Percentiles rank a stretch among this genome's conserved stretches.
Conservation (phyloP, 2,113 vertebrate genomes). For the Arvicanthis niloticus region DNA sequence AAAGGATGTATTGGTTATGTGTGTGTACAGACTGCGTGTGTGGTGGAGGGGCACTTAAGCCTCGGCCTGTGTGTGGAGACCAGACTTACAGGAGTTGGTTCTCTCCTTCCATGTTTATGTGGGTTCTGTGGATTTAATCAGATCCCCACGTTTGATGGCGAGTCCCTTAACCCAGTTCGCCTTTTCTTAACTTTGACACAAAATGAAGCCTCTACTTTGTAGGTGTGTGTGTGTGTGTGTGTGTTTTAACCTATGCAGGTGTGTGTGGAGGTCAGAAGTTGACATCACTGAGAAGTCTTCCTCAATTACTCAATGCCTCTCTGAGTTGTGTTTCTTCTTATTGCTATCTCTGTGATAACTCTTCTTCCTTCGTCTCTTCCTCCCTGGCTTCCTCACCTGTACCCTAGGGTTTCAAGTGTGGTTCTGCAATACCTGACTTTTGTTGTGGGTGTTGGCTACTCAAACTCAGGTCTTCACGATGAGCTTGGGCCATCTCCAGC, state of each 20-base stretch:
- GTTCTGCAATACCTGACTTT: not conserved
- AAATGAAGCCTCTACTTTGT: not conserved
- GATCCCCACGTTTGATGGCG: not conserved
- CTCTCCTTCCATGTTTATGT: not conserved
- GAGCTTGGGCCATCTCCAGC: not conserved
- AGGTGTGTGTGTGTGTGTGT: too few relatives aligned
- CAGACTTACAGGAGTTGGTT: not conserved
- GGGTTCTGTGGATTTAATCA: not conserved
- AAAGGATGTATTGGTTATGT: not conserved
- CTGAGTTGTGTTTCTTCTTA: not conserved
- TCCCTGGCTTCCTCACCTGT: not conserved
- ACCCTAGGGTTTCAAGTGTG: not conserved
- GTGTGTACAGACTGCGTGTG: not conserved
- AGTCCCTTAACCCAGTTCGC: not conserved
- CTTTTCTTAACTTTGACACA: constrained; percentile 10
- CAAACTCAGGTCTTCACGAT: not conserved
- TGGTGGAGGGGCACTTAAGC: not conserved
- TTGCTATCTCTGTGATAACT: not conserved
- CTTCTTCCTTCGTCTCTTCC: too few relatives aligned
- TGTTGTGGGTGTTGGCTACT: not conserved
- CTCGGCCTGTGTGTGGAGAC: too few relatives aligned
- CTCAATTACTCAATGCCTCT: not conserved
- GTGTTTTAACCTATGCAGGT: not conserved
- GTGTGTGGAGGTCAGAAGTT: not conserved
- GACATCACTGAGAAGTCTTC: not conserved